Base-by-base conservation (phyloP, 2,888 invertebrate species). In the Trichogramma evanescens region DNA sequence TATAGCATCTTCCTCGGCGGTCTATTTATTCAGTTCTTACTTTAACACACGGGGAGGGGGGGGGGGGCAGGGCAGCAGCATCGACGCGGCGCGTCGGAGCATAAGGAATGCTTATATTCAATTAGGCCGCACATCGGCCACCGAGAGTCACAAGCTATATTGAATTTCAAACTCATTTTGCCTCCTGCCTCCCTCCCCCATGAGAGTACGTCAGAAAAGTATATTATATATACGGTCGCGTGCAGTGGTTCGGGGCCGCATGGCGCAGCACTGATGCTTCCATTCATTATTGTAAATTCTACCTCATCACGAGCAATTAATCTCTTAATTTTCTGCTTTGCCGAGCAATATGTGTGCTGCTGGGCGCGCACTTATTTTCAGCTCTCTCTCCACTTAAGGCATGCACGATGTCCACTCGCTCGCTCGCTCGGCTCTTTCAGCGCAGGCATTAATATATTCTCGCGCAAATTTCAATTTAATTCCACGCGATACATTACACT, bases 301-400 rank as follows among this genome's bases (percentile, higher is more conserved):
- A 26, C 26, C 26, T 26, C 26, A 26, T 26, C 39, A 52, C 58
- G 54, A 48, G 58, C 57, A 64, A 65, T 59, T 68, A 67, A 69
- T 70, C 72, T 71, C 70, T 73, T 72, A 70, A 72, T 70, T 72
- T 72, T 72, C 70, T 64, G 66, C 66, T 66, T 66, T 66, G 67
- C 63, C 63, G 65, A 65, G 65, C 69, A 69, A 71, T 70, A 68
- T 69, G 67, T 64, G 68, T 66, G 64, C 58, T 58, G 56, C 56
- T 50, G 49, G 57, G 54, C 9, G 48, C 48, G 9, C 10, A n/a
- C n/a, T 48, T 7, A 9, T 9, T 48, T n/a, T 9, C 8, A 59
- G 26, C 26, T 26, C 26, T 26, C 13, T 13, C 26, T 26, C 26
- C 26, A 26, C 26, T 26, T 64, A 54, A 64, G 57, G 59, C 63